phyloP scores from a whole-genome alignment of 2,888 invertebrate genomes.

The Pachliopta kotzebuea region DNA sequence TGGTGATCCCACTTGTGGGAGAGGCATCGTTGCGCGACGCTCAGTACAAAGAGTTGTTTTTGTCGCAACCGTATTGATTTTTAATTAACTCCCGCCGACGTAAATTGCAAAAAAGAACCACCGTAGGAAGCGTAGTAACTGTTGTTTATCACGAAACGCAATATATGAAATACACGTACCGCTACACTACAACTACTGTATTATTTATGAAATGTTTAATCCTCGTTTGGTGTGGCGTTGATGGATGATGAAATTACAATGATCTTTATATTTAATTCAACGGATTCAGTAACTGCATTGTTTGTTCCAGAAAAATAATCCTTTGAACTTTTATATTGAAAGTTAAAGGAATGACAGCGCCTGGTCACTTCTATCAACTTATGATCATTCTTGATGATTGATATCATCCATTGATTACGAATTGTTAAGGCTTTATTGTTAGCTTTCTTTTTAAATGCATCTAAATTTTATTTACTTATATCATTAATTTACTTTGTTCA shows the following conservation, averaged over 20 bases:
- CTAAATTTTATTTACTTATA: too few species aligned
- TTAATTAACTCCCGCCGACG: slow-evolving; percentile 56
- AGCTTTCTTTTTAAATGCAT: too few species aligned
- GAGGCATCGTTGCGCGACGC: slow-evolving; percentile 24
- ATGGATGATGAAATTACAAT: slow-evolving; percentile 18
- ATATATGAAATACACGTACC: slow-evolving; percentile 15
- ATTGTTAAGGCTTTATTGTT: too few species aligned
- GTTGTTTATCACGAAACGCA: slow-evolving; percentile 28
- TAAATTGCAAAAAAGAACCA: slow-evolving; percentile 31
- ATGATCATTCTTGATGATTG: too few species aligned
- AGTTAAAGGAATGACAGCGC: too few species aligned
- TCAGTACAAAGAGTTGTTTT: slow-evolving; percentile 36
- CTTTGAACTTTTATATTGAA: too few species aligned
- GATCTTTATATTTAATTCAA: not conserved
- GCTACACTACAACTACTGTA: slow-evolving; percentile 11
- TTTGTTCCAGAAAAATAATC: not conserved
- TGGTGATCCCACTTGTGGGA: slow-evolving; percentile 11
- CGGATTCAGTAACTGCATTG: not conserved
- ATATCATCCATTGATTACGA: too few species aligned
- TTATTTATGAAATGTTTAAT: slow-evolving; percentile 21
- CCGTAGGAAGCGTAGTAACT: slow-evolving; percentile 29
- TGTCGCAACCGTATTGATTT: slow-evolving; percentile 56
- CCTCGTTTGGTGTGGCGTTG: slow-evolving; percentile 14
- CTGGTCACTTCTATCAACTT: too few species aligned
- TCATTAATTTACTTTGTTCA: too few species aligned